Conservation (phyloP, 2,113 vertebrate species). For the Aptenodytes patagonicus region DNA sequence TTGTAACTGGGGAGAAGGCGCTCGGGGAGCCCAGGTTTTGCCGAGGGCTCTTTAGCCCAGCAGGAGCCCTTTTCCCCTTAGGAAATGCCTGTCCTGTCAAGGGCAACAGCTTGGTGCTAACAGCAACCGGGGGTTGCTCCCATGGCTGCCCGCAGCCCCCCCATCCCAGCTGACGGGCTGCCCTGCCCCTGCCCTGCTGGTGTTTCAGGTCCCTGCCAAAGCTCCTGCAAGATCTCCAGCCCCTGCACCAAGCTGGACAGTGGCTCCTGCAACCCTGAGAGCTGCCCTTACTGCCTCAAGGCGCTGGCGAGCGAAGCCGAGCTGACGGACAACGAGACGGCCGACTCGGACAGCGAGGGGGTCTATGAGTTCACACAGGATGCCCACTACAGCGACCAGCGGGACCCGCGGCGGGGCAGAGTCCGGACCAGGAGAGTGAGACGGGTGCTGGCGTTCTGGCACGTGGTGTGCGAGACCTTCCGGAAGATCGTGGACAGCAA, state of each 20-base stretch:
- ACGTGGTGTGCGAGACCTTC: conserved; percentile 90
- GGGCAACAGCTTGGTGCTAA: neutral
- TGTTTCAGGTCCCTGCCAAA: conserved; percentile 77
- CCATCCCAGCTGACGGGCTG: rapidly evolving
- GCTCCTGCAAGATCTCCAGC: conserved; percentile 82
- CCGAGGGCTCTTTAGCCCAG: neutral
- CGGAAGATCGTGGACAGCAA: conserved; percentile 98
- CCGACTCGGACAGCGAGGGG: conserved; percentile 90
- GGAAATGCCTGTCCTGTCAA: neutral
- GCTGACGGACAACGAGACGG: conserved; percentile 76
- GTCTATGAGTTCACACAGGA: conserved; percentile 94
- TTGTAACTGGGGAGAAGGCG: neutral
- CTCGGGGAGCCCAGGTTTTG: neutral
- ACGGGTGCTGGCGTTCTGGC: conserved; percentile 85
- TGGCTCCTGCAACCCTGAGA: conserved; percentile 81
- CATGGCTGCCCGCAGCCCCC: rapidly evolving
- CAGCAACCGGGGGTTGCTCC: rapidly evolving
- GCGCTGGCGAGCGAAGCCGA: conserved; percentile 75
- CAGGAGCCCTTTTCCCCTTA: neutral
- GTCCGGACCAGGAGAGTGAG: conserved; percentile 56
- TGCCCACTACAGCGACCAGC: conserved; percentile 80
- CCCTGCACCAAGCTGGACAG: conserved; percentile 85
- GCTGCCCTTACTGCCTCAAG: conserved; percentile 89
- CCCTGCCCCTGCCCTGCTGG: neutral
- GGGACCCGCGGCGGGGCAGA: conserved; percentile 75